Conservation (phyloP, 1,140 invertebrate species). For the Gryllus bimaculatus region DNA sequence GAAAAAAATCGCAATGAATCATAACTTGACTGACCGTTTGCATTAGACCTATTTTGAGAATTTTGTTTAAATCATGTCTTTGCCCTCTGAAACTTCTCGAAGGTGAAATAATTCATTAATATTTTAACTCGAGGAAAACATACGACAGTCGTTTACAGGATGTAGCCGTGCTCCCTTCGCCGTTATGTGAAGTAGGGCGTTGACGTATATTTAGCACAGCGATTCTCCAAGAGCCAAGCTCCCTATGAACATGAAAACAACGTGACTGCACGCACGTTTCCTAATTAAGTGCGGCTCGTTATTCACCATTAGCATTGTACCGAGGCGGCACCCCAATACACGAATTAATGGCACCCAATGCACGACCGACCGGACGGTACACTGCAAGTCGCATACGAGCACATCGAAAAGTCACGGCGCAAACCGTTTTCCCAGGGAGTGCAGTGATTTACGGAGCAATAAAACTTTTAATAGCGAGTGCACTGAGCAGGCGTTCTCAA, state of each 20-base stretch:
- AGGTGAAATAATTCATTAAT: too few relatives aligned
- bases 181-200: too few relatives aligned
- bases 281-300: neutral
- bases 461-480: neutral
- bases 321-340: neutral
- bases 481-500: neutral
- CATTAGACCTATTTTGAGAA: too few relatives aligned
- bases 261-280: neutral
- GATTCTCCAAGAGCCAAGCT: too few relatives aligned
- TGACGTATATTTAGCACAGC: too few relatives aligned
- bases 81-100: too few relatives aligned
- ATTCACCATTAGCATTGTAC: neutral
- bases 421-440: neutral
- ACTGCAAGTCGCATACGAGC: neutral
- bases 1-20: too few relatives aligned
- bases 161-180: too few relatives aligned
- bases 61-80: too few relatives aligned
- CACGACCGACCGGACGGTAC: neutral
- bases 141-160: too few relatives aligned
- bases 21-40: too few relatives aligned
- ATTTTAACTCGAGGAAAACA: too few relatives aligned
- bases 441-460: neutral
- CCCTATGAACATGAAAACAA: neutral
- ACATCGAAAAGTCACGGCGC: neutral
- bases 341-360: neutral